phyloP scores from a whole-genome alignment of 2,888 invertebrate genomes.

The Drosophila helvetica region DNA sequence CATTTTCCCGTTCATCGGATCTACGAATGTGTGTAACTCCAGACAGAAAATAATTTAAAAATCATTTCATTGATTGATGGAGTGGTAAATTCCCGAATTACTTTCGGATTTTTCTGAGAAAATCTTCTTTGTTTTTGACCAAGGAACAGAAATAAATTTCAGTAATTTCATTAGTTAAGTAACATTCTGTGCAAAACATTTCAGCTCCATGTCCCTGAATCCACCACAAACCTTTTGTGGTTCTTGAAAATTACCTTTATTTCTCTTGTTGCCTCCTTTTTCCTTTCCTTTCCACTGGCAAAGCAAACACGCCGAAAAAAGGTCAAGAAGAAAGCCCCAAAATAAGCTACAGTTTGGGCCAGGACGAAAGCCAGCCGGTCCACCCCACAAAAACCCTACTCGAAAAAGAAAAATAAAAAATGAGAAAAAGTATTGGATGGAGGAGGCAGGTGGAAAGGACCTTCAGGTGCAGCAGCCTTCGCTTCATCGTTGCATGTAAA shows the following conservation, averaged over 20 bases:
- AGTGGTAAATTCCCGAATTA: background rate
- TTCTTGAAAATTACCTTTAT: constrained; percentile 35
- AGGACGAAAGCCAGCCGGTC: background rate
- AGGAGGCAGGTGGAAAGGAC: background rate
- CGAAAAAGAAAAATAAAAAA: background rate
- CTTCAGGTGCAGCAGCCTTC: constrained; percentile 48
- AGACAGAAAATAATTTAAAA: background rate
- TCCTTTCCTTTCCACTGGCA: background rate
- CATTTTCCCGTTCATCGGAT: too few relatives aligned
- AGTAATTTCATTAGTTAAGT: constrained; percentile 38
- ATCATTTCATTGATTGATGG: background rate
- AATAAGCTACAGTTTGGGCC: constrained; percentile 31
- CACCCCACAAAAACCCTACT: background rate
- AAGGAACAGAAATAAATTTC: background rate
- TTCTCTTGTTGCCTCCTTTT: constrained; percentile 7
- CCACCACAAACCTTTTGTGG: constrained; percentile 4
- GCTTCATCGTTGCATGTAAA: constrained; percentile 68
- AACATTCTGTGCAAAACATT: constrained; percentile 24
- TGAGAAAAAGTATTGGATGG: background rate
- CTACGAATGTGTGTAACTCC: background rate
- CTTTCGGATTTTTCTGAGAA: background rate
- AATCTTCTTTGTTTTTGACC: background rate
- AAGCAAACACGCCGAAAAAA: constrained; percentile 29
- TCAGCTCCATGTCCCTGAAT: constrained; percentile 1
- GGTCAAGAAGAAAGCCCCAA: constrained; percentile 27